Base-by-base conservation (phyloP, 2,113 vertebrate genomes). In the Psittacula cyanocephala region DNA sequence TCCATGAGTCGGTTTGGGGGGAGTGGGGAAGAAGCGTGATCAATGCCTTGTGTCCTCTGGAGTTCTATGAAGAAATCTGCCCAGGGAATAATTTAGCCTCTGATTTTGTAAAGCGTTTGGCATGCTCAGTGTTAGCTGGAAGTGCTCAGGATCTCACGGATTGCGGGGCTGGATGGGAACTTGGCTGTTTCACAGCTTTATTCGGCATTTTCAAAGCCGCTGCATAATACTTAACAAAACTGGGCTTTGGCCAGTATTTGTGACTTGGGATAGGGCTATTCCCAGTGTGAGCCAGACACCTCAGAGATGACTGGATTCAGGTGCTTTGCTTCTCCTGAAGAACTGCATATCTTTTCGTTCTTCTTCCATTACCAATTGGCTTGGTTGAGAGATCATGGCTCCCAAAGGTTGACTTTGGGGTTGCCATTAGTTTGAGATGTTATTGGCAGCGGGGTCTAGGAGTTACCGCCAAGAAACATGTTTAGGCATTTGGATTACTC, bases 331-430 rank as follows among this genome's bases (percentile, higher is more conserved):
- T 72, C 14, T 50, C 77, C 59, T 20, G 64, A 27, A 39, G 83
- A 92, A 57, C 6, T 12, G 0, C 1, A 0, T 17, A 7, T 35
- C 70, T 83, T 72, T 39, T 13, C 13, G 0, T 31, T 77, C 57
- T 67, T 29, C 75, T 79, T 33, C 44, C 0, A 0, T 68, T 83
- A 70, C 75, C 49, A 29, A 33, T n/a, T 43, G 67, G 63, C 64
- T 71, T 17, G 11, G 60, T 6, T 31, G 41, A n/a, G 72, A 31
- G 80, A 72, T 86, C 57, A 2, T 2, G 29, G 74, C 63, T 94
- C 94, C 91, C 95, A 72, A 37, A 92, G 88, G 89, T 95, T 93
- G 91, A 20, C 91, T 89, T 47, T 39, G 94, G 82, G 91, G 50
- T 60, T 85, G 62, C 37, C 2, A 11, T 64, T 80, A 11, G 20